phyloP scores from a whole-genome alignment of 2,888 invertebrate species.

The Sthenelais limicola region DNA sequence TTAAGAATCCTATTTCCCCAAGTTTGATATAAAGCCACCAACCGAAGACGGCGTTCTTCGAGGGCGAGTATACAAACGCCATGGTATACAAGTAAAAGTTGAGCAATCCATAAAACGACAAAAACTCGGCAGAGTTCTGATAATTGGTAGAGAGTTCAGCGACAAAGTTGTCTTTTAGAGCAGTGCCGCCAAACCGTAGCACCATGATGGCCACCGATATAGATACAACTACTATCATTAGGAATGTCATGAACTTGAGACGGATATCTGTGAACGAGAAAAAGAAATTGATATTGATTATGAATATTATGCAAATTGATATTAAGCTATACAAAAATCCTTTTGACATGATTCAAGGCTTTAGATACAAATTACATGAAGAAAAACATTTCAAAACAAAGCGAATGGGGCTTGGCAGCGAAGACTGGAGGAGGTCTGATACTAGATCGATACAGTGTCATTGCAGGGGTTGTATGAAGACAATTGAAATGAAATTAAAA shows the following conservation, averaged over 20 bases:
- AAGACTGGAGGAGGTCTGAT: too few species aligned
- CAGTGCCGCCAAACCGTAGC: slow-evolving; percentile 89
- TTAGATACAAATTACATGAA: too few species aligned
- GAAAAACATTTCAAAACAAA: too few species aligned
- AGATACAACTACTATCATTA: slow-evolving; percentile 86
- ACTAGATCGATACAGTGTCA: too few species aligned
- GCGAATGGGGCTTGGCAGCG: too few species aligned
- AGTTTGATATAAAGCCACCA: too few species aligned
- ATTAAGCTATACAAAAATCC: too few species aligned
- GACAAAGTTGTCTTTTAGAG: slow-evolving; percentile 94
- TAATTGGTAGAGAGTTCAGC: slow-evolving; percentile 89
- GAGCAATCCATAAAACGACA: slow-evolving; percentile 93
- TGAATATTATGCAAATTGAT: too few species aligned
- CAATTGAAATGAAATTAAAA: too few species aligned
- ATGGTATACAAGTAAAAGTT: slow-evolving; percentile 95
- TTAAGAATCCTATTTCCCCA: too few species aligned
- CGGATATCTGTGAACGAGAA: slow-evolving; percentile 88
- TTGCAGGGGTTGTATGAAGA: too few species aligned
- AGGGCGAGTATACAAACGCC: slow-evolving; percentile 94
- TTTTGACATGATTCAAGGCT: slow-evolving; percentile 27
- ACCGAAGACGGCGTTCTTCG: slow-evolving; percentile 87
- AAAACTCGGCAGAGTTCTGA: slow-evolving; percentile 93
- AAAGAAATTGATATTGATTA: too few species aligned
- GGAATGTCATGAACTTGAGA: slow-evolving; percentile 88
- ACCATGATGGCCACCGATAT: slow-evolving; percentile 84